Base-by-base conservation (phyloP, 2,888 invertebrate genomes). In the Girardia tigrina region DNA sequence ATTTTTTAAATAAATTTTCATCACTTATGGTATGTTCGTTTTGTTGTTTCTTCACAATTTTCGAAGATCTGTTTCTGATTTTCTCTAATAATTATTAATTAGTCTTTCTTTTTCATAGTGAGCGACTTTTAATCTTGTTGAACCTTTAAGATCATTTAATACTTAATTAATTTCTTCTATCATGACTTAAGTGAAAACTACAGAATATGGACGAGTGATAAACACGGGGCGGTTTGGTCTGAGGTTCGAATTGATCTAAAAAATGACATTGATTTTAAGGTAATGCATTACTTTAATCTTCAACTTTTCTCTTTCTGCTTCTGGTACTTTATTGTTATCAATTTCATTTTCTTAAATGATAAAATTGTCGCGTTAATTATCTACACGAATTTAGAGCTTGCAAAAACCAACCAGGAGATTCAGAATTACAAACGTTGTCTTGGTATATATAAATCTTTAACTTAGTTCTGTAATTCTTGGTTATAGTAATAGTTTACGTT, bases 371-470 rank as follows among this genome's bases (percentile, higher is more conserved):
- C 16, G 16, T 12, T 12, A 12, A 8, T 36, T 8, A 12, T 36
- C 8, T 36, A 16, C 16, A 36, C 36, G 8, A 16, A 20, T 56
- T 56, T 56, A 56, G 56, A 23, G 56, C 56, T 56, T 56, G 56
- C 56, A 56, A 56, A 56, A 56, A 56, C n/a, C 56, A 56, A 23
- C 56, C n/a, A 56, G 56, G 56, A 20, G 56, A 56, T 56, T 56
- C 56, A 12, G 56, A 56, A 56, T n/a, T 56, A 2, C 56, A 56
- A 56, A 56, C 56, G 4, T n/a, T 56, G n/a, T 56, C 56, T 16
- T 56, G 56, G 56, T 56, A 56, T 56, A 56, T 12, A 56, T 56
- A 56, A 8, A 56, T 4, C 4, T 56, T n/a, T n/a, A n/a, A n/a
- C n/a, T n/a, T n/a, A n/a, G n/a, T n/a, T n/a, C n/a, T n/a, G n/a